Base-by-base conservation (phyloP, 1,140 invertebrate species). In the Formica exsecta region DNA sequence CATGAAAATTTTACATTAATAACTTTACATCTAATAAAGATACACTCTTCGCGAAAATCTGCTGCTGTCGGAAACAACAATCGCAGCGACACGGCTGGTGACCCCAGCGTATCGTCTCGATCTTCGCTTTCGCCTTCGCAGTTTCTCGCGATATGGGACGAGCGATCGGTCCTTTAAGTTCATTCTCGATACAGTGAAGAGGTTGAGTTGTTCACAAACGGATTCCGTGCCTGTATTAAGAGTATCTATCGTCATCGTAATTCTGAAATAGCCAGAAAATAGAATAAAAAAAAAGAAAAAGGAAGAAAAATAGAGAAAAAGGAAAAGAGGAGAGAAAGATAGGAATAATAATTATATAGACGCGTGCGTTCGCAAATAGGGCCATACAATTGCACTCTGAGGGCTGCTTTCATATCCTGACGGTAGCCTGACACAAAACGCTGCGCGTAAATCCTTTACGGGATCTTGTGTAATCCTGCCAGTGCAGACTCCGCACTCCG, bases 381-480 rank as follows among this genome's bases (percentile, higher is more conserved):
- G 48, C 29, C 38, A 51, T 54, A 25, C 61, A 61, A 44, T 81
- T 48, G 11, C 19, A 51, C n/a, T 71, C 3, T 19, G n/a, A 87
- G 79, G 87, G 75, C 54, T 89, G 80, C n/a, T 89, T 90, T 88
- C 75, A 90, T 85, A 59, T 62, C 57, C 41, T 44, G 71, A 0
- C 62, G 73, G 61, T 85, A 73, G 87, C 74, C 41, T 68, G 74
- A 44, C 80, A 77, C 86, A 87, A 90, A 90, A 87, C 64, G 48
- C 16, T 57, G 22, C 62, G 74, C 75, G 70, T 88, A 87, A 87
- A 87, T 19, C 73, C 74, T 74, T 89, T 65, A 75, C 64, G 48
- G 57, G 86, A 65, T 80, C 51, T 73, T 41, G 79, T 85, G 68
- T 22, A 61, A 48, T 84, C 66, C 73, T 19, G 29, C 38, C 48